Conservation (phyloP, 23 tunicate genomes). For the Corella eumyota region DNA sequence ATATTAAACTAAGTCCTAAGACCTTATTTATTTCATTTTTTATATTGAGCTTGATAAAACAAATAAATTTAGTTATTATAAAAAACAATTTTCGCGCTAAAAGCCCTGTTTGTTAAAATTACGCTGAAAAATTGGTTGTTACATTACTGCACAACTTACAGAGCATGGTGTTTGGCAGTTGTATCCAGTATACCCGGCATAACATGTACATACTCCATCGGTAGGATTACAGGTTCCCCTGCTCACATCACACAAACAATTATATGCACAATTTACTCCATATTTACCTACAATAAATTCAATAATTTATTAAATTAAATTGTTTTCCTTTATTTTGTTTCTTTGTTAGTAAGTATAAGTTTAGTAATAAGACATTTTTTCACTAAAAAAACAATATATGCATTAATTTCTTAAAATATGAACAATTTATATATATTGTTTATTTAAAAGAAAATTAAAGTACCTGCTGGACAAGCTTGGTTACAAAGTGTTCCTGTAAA, state of each 20-base stretch:
- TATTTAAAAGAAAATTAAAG: background rate
- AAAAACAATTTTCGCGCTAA: too few species aligned
- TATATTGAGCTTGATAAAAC: too few species aligned
- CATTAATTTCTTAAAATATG: background rate
- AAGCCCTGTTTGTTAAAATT: too few species aligned
- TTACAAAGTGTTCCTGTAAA: slow-evolving; percentile 41
- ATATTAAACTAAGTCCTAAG: too few species aligned
- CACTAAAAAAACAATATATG: too few species aligned
- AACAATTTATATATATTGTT: background rate
- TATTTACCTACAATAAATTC: slow-evolving; percentile 21
- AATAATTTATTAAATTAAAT: slow-evolving; percentile 1
- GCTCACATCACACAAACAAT: slow-evolving; percentile 21
- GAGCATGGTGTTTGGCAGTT: slow-evolving; percentile 15
- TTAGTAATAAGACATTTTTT: too few species aligned
- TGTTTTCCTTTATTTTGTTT: background rate
- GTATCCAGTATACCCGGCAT: slow-evolving; percentile 40
- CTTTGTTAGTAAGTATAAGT: too few species aligned
- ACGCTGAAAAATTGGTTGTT: too few species aligned
- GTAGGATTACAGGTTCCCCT: slow-evolving; percentile 32
- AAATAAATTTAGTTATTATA: too few species aligned
- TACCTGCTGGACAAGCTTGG: slow-evolving; percentile 38
- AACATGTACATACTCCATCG: slow-evolving; percentile 42
- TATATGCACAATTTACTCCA: slow-evolving; percentile 29
- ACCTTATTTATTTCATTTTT: too few species aligned
- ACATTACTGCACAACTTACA: too few species aligned